Conservation (phyloP, 1,140 invertebrate genomes). For the Theocolax elegans region DNA sequence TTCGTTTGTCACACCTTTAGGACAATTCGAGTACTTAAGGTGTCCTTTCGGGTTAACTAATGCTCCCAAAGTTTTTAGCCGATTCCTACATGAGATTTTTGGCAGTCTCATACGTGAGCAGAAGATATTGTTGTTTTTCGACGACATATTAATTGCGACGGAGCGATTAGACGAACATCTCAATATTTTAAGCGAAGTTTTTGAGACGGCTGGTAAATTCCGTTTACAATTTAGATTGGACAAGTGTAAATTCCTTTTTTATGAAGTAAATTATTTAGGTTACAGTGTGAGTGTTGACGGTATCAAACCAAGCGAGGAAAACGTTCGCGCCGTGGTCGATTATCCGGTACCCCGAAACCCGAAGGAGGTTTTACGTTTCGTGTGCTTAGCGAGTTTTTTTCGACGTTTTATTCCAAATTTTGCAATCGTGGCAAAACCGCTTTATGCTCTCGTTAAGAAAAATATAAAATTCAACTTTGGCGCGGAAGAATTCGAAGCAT, state of each 20-base stretch:
- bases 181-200: background rate
- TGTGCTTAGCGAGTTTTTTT: conserved; percentile 58
- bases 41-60: conserved; percentile 16
- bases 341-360: conserved; percentile 47
- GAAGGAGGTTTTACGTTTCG: conserved; percentile 54
- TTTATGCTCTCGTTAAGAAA: conserved; percentile 50
- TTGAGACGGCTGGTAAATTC: too few relatives aligned
- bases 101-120: too few relatives aligned
- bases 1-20: too few relatives aligned
- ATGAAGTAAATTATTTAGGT: conserved; percentile 24
- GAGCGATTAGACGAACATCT: background rate
- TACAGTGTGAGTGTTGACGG: too few relatives aligned
- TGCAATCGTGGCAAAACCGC: conserved; percentile 52
- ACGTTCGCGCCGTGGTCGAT: conserved; percentile 50
- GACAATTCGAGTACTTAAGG: conserved; percentile 18
- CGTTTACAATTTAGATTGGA: too few relatives aligned
- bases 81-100: background rate
- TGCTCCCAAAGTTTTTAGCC: background rate
- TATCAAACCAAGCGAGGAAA: conserved; percentile 48
- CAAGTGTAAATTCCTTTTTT: too few relatives aligned
- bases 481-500: too few relatives aligned
- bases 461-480: too few relatives aligned
- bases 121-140: too few relatives aligned
- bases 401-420: conserved; percentile 53
- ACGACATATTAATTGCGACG: too few relatives aligned